phyloP scores from a whole-genome alignment of 1,140 invertebrate species.

The Hylaeus anthracinus region DNA sequence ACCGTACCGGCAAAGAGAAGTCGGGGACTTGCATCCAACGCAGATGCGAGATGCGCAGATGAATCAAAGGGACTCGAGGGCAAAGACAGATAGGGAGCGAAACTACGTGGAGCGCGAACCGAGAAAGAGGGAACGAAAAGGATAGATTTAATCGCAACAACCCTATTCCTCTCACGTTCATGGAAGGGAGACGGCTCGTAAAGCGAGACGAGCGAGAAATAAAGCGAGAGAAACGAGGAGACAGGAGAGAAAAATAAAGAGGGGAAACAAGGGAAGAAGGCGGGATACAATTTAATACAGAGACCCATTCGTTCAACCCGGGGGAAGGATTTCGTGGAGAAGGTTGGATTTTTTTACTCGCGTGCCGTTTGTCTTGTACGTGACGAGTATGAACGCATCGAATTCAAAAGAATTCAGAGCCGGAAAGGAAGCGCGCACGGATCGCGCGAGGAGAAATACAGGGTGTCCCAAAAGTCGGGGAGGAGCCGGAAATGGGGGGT shows the following conservation, averaged over 20 bases:
- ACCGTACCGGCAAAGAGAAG: not conserved
- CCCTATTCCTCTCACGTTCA: constrained; percentile 55
- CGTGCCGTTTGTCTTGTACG: constrained; percentile 53
- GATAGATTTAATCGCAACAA: constrained; percentile 54
- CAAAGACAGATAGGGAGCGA: constrained; percentile 24
- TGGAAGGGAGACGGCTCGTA: constrained; percentile 28
- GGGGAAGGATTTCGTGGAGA: constrained; percentile 44
- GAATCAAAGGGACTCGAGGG: constrained; percentile 33
- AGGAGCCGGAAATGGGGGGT: too few species aligned
- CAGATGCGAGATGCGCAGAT: not conserved
- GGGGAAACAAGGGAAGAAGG: not conserved
- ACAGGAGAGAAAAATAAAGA: constrained; percentile 15
- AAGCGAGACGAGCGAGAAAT: constrained; percentile 21
- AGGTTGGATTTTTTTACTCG: constrained; percentile 59
- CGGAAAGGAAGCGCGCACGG: constrained; percentile 2
- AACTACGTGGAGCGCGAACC: not conserved
- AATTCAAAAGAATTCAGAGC: constrained; percentile 21
- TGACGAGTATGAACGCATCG: constrained; percentile 54
- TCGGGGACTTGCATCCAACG: not conserved
- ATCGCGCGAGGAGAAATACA: constrained; percentile 11
- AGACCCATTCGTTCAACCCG: constrained; percentile 55
- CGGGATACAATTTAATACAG: constrained; percentile 61
- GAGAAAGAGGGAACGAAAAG: constrained; percentile 17
- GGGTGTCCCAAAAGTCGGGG: too few species aligned
- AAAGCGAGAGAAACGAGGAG: not conserved